phyloP scores from a whole-genome alignment of 2,797 vertebrate species.

The Mormyrops boulengeri region DNA sequence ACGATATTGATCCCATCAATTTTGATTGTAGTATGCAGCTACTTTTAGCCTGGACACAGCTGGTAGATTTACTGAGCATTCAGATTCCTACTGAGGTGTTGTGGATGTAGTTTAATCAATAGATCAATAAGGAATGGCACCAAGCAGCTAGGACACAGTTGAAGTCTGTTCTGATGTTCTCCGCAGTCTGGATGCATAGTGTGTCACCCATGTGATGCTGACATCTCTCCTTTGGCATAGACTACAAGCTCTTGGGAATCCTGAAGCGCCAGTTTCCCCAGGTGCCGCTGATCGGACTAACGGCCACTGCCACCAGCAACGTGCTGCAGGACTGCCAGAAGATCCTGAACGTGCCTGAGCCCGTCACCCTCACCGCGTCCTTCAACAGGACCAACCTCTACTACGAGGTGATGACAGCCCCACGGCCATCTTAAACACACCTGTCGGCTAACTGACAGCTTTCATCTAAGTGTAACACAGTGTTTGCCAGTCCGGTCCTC shows the following conservation, averaged over 20 bases:
- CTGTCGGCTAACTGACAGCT: neutral
- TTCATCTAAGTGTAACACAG: neutral
- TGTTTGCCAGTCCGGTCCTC: neutral
- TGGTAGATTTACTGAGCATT: neutral
- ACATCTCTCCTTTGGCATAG: slow-evolving; percentile 47
- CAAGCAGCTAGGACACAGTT: neutral
- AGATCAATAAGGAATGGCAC: neutral
- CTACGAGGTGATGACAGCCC: slow-evolving; percentile 73
- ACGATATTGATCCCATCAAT: neutral
- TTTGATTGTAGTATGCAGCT: neutral
- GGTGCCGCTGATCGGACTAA: slow-evolving; percentile 79
- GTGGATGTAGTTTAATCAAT: neutral
- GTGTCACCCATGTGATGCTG: neutral
- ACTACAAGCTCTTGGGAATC: slow-evolving; percentile 94
- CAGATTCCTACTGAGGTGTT: neutral
- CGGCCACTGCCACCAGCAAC: slow-evolving; percentile 85
- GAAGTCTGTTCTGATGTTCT: neutral
- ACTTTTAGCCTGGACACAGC: neutral
- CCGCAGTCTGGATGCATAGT: neutral
- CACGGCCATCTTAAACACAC: neutral
- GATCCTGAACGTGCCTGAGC: slow-evolving; percentile 76
- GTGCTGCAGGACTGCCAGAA: slow-evolving; percentile 86
- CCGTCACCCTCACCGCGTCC: slow-evolving; percentile 80
- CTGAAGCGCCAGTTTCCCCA: slow-evolving; percentile 91
- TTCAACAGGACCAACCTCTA: slow-evolving; percentile 91